Conservation (phyloP, 2,888 invertebrate species). For the Eupithecia centaureata region DNA sequence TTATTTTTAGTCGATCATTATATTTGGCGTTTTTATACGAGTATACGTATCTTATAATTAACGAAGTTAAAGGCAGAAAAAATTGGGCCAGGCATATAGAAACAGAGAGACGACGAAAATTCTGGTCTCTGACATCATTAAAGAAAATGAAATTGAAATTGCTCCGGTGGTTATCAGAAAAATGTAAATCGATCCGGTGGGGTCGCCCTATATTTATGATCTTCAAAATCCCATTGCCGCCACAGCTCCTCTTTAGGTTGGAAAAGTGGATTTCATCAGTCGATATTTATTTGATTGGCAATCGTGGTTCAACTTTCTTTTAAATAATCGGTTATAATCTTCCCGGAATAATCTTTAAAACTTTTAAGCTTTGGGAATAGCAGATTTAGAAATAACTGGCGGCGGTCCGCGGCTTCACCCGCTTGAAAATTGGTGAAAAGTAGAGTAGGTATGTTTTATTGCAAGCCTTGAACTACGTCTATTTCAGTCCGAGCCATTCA, state of each 20-base stretch:
- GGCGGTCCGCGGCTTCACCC: no score
- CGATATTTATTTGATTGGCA: constrained; percentile 56
- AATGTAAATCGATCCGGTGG: constrained; percentile 45
- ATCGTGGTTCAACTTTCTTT: constrained; percentile 49
- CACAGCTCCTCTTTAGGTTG: constrained; percentile 46
- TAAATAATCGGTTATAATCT: constrained; percentile 47
- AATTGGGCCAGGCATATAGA: not conserved
- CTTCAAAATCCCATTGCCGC: constrained; percentile 50
- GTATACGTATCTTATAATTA: not conserved
- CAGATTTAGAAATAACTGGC: no score
- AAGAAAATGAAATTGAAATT: constrained; percentile 50
- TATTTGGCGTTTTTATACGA: not conserved
- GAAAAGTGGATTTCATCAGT: constrained; percentile 51
- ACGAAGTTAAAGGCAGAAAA: not conserved
- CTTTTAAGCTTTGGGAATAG: constrained; percentile 24
- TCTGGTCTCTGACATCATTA: constrained; percentile 29
- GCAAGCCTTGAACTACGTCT: no score
- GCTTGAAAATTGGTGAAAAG: no score
- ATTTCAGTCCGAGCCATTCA: no score
- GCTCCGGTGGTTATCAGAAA: constrained; percentile 47
- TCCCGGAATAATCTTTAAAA: constrained; percentile 34
- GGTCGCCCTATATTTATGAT: constrained; percentile 48
- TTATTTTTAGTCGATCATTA: no score
- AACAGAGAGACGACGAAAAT: constrained; percentile 2
- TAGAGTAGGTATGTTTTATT: no score